Percentiles rank a stretch among this genome's conserved stretches.
These are phyloP conservation scores for Aporrectodea caliginosa DNA, from an alignment of 1,140 invertebrate species.

Conservation along the genomic window DNA sequence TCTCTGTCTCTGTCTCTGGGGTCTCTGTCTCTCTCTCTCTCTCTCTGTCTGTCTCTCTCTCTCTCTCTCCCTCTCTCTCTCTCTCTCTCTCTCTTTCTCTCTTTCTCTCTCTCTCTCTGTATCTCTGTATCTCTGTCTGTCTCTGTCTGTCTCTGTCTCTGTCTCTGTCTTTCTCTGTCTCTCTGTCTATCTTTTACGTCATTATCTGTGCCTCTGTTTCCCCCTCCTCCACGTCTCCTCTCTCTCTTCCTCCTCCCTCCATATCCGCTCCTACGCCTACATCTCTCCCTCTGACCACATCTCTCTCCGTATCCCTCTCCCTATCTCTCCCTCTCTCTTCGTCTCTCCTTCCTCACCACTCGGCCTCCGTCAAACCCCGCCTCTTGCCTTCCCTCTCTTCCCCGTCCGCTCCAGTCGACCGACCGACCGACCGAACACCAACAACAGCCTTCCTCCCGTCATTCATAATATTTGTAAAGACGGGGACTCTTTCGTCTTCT, in stretches of 20 bases:
- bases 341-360: neutral
- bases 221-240: too few relatives aligned
- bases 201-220: neutral
- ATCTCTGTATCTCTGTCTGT: neutral
- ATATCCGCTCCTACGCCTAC: too few relatives aligned
- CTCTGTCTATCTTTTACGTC: neutral
- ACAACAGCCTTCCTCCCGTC: neutral
- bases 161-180: neutral
- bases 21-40: too few relatives aligned
- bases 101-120: neutral
- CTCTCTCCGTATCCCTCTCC: neutral
- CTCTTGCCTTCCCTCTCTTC: neutral
- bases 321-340: neutral
- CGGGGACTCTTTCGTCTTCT: too few relatives aligned
- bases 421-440: neutral
- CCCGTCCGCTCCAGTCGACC: too few relatives aligned
- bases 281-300: neutral
- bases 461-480: too few relatives aligned
- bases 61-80: constrained; percentile 1
- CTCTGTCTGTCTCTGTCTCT: neutral
- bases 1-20: too few relatives aligned
- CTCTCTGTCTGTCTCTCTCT: too few relatives aligned
- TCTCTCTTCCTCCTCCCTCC: neutral
- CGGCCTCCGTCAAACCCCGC: neutral
- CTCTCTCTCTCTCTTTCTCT: neutral